Conservation (phyloP, 2,888 invertebrate genomes). For the Limnephilus auricula region DNA sequence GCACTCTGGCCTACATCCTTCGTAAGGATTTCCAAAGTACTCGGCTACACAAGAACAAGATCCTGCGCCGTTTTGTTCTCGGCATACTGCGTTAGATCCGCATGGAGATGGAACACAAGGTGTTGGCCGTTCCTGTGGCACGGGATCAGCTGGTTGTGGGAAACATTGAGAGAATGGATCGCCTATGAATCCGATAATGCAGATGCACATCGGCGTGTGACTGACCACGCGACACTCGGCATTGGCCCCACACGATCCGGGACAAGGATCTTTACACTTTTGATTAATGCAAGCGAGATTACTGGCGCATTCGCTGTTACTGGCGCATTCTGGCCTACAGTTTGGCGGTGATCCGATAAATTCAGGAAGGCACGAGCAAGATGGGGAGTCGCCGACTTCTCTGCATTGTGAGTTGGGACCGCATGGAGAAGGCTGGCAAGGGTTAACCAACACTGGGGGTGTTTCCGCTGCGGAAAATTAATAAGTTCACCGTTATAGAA, state of each 20-base stretch:
- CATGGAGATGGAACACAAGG: constrained; percentile 85
- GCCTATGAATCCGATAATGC: constrained; percentile 81
- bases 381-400: constrained; percentile 80
- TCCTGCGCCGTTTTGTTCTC: constrained; percentile 78
- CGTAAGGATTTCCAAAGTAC: constrained; percentile 76
- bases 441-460: constrained; percentile 71
- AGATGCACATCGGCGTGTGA: constrained; percentile 83
- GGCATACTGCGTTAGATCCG: constrained; percentile 83
- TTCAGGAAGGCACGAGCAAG: constrained; percentile 82
- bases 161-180: constrained; percentile 82
- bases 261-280: constrained; percentile 85
- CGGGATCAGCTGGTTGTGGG: constrained; percentile 70
- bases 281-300: constrained; percentile 83
- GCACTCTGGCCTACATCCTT: constrained; percentile 88
- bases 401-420: constrained; percentile 82
- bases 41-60: constrained; percentile 85
- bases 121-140: constrained; percentile 75
- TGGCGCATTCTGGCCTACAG: constrained; percentile 83
- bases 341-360: constrained; percentile 81
- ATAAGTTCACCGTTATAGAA: constrained; percentile 20
- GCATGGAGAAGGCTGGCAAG: constrained; percentile 83
- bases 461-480: constrained; percentile 48
- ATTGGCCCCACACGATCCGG: constrained; percentile 82
- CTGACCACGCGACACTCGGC: constrained; percentile 86
- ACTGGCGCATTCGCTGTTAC: constrained; percentile 82